Percentiles rank a stretch among this genome's conserved stretches.
phyloP scores from a whole-genome alignment of 2,113 vertebrate species.

The Ceratotherium simum region DNA sequence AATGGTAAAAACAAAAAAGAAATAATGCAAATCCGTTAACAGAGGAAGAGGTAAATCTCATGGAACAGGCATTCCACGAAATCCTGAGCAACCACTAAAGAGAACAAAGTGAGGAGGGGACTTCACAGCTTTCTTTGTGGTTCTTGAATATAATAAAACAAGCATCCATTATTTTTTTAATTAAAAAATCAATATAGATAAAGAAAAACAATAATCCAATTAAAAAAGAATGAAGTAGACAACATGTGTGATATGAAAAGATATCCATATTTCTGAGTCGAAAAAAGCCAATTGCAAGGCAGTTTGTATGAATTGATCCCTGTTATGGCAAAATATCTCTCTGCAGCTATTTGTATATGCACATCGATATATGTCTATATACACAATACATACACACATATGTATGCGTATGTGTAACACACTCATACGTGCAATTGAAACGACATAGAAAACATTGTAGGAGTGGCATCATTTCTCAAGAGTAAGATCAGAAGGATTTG shows the following conservation, averaged over 20 bases:
- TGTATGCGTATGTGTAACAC: fast-evolving
- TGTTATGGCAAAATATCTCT: neutral
- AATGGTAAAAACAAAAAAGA: neutral
- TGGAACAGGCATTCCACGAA: no score
- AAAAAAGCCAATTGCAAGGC: neutral
- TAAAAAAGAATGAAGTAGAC: neutral
- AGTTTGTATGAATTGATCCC: neutral
- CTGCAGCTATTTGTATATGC: neutral
- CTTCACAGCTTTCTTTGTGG: neutral
- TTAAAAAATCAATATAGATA: neutral
- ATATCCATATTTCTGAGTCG: neutral
- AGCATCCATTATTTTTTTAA: neutral
- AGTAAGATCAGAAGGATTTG: no score
- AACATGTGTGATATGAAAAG: neutral
- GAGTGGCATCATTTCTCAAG: neutral
- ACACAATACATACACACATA: fast-evolving
- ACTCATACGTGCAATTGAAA: no score
- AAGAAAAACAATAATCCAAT: neutral
- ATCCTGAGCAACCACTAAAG: neutral
- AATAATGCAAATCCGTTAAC: neutral
- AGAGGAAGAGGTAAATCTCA: neutral
- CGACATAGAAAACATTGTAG: neutral
- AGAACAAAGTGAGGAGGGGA: fast-evolving
- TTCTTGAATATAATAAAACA: neutral
- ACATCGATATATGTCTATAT: no score